phyloP scores from a whole-genome alignment of 1,140 invertebrate genomes.

The Scaptodrosophila lebanonensis region DNA sequence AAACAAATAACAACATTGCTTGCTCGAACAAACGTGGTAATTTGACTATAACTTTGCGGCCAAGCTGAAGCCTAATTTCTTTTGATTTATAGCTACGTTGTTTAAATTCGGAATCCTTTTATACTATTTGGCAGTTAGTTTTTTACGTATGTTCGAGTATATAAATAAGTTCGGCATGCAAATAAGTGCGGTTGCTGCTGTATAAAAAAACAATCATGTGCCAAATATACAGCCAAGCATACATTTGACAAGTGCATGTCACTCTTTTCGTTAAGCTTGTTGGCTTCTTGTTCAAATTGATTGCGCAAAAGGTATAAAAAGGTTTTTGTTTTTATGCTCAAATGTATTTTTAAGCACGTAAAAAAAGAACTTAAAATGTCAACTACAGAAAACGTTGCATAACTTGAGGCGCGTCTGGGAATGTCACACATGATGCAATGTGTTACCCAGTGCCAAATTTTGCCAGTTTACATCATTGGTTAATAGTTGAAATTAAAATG shows the following conservation, averaged over 20 bases:
- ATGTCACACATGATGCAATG: slow-evolving; percentile 69
- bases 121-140: no score
- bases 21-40: no score
- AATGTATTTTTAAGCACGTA: slow-evolving; percentile 33
- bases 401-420: slow-evolving; percentile 67
- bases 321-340: slow-evolving; percentile 24
- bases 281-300: slow-evolving; percentile 8
- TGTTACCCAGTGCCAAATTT: slow-evolving; percentile 51
- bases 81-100: no score
- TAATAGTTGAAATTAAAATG: no score
- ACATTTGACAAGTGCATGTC: slow-evolving; percentile 72
- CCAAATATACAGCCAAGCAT: slow-evolving; percentile 45
- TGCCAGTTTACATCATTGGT: no score
- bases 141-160: slow-evolving; percentile 8
- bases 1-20: no score
- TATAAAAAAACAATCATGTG: slow-evolving; percentile 39
- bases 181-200: no score
- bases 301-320: slow-evolving; percentile 43
- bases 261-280: no score
- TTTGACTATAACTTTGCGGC: no score
- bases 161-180: slow-evolving; percentile 39
- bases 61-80: no score
- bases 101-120: slow-evolving; percentile 20
- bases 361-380: slow-evolving; percentile 47
- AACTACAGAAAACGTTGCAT: slow-evolving; percentile 54